Conservation (phyloP, 1,140 invertebrate species). For the Aradophagus sp. region DNA sequence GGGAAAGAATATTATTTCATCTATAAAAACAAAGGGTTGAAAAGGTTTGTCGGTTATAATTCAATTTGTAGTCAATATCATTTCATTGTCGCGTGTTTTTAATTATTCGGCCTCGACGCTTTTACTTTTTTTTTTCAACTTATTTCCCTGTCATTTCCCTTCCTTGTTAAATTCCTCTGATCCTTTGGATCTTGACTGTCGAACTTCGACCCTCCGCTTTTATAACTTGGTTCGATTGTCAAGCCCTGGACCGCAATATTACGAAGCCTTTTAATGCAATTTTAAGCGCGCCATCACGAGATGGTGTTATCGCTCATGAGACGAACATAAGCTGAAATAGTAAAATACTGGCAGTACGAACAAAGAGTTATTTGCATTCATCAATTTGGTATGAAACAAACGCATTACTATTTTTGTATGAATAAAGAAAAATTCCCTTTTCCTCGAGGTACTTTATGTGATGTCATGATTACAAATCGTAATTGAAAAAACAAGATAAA, state of each 20-base stretch:
- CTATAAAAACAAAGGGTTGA: slow-evolving; percentile 61
- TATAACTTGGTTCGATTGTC: slow-evolving; percentile 62
- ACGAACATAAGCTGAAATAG: no score
- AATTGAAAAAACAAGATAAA: no score
- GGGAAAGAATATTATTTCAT: slow-evolving; percentile 63
- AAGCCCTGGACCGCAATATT: slow-evolving; percentile 37
- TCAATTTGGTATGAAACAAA: no score
- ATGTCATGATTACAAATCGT: no score
- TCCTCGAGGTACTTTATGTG: no score
- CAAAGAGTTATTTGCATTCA: no score
- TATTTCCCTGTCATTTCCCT: slow-evolving; percentile 47
- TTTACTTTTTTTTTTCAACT: slow-evolving; percentile 54
- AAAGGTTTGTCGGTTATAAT: slow-evolving; percentile 53
- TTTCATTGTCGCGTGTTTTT: slow-evolving; percentile 72
- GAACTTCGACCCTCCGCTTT: slow-evolving; percentile 68
- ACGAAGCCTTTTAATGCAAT: slow-evolving; percentile 34
- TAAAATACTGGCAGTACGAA: no score
- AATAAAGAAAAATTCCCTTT: no score
- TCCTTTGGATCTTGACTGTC: slow-evolving; percentile 62
- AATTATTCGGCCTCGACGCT: slow-evolving; percentile 69
- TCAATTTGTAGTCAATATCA: slow-evolving; percentile 73
- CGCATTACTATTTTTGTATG: no score
- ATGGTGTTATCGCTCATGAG: slow-evolving; percentile 14
- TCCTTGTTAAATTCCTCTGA: slow-evolving; percentile 68
- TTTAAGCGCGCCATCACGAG: slow-evolving; percentile 12